These are phyloP conservation scores for Catocala fraxini DNA, from an alignment of 2,888 invertebrate genomes.

Conservation along the genomic window DNA sequence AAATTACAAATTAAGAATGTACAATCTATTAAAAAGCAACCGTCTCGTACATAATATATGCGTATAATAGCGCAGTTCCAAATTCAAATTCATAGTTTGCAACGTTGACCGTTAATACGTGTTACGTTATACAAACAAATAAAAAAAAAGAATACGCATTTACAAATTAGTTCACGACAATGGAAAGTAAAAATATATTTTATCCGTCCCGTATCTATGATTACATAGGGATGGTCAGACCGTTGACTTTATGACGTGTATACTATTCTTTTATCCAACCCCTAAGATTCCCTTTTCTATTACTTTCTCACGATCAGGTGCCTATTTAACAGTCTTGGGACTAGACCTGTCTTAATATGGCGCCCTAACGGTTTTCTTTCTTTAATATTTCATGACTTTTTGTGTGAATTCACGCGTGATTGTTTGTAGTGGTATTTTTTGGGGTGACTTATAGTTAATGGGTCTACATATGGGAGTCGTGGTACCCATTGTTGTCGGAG, in stretches of 20 bases:
- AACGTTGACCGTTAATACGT: constrained; percentile 47
- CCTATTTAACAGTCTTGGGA: constrained; percentile 63
- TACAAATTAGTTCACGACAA: constrained; percentile 59
- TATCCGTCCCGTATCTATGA: constrained; percentile 36
- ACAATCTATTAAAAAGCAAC: background rate
- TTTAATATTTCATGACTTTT: constrained; percentile 57
- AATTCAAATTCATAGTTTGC: constrained; percentile 23
- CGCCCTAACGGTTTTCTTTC: constrained; percentile 71
- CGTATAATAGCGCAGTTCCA: constrained; percentile 10
- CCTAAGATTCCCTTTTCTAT: constrained; percentile 53
- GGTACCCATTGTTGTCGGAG: constrained; percentile 29
- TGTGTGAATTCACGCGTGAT: constrained; percentile 52
- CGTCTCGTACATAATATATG: constrained; percentile 6
- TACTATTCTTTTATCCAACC: constrained; percentile 48
- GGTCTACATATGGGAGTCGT: constrained; percentile 38
- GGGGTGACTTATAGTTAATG: constrained; percentile 42
- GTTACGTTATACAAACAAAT: constrained; percentile 54
- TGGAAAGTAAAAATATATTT: constrained; percentile 21
- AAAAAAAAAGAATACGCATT: constrained; percentile 34
- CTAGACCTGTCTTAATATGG: constrained; percentile 71
- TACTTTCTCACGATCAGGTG: constrained; percentile 79
- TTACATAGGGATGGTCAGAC: constrained; percentile 26
- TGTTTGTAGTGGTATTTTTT: constrained; percentile 52
- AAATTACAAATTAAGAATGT: too few relatives aligned
- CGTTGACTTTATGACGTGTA: constrained; percentile 53